phyloP scores from a whole-genome alignment of 2,113 vertebrate species.

The Morphnarchus princeps region DNA sequence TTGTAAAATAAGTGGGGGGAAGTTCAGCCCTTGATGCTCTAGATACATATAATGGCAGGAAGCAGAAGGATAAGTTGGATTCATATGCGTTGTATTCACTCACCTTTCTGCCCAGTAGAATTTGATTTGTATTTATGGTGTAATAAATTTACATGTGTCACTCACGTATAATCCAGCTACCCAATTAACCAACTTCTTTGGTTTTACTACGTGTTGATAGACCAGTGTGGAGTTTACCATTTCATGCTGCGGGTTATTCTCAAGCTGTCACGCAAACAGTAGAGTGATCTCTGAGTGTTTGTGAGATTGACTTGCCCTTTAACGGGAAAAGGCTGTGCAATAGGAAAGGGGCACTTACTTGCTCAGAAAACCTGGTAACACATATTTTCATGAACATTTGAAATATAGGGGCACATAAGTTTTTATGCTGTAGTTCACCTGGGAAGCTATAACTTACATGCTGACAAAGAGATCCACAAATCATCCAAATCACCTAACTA shows the following conservation, averaged over 20 bases:
- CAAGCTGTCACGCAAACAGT: not conserved
- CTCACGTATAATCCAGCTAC: not conserved
- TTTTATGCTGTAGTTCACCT: slow-evolving; percentile 39
- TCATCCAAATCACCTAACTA: slow-evolving; percentile 21
- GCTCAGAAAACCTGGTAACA: not conserved
- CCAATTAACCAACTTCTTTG: not conserved
- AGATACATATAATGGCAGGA: fast-evolving
- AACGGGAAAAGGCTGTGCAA: not conserved
- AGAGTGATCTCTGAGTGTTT: not conserved
- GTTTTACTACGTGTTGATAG: not conserved
- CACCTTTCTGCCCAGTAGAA: not conserved
- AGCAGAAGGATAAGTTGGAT: not conserved
- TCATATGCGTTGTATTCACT: not conserved
- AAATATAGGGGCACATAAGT: slow-evolving; percentile 17
- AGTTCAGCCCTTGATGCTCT: not conserved
- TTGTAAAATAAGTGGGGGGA: not conserved
- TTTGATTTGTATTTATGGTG: not conserved
- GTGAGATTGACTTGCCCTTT: not conserved
- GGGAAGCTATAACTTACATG: slow-evolving; percentile 39
- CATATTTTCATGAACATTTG: not conserved
- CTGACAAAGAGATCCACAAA: slow-evolving; percentile 44
- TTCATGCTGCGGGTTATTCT: not conserved
- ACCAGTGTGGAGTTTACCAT: not conserved
- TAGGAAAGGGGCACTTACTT: not conserved
- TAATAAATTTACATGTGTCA: not conserved